Evolutionary conservation across 1,140 invertebrate genomes (phyloP).

Genomic region (Drosophila ironensis): DNA sequence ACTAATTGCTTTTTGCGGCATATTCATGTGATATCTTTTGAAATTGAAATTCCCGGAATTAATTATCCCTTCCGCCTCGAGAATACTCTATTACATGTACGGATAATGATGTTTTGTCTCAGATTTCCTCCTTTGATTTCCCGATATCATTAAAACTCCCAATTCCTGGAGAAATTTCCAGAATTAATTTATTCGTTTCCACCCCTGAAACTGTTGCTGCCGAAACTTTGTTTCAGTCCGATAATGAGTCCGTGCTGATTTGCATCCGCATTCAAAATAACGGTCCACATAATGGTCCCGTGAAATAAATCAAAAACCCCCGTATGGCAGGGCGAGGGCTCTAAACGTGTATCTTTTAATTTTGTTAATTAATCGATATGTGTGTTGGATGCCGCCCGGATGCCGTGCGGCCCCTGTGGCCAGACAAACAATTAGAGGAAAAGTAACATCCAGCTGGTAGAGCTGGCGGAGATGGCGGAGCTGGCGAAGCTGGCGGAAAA

Average conservation of each 20-base stretch:
- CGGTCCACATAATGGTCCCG: constrained; percentile 13
- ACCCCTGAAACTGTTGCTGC: background rate
- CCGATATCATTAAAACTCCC: background rate
- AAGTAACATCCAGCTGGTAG: constrained; percentile 28
- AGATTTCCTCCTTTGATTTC: background rate
- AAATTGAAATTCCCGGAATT: background rate
- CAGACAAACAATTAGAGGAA: constrained; percentile 72
- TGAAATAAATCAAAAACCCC: constrained; percentile 54
- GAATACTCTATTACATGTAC: background rate
- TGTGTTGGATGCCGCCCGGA: constrained; percentile 2
- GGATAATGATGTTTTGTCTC: background rate
- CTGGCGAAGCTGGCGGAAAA: no score
- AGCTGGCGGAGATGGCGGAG: no score
- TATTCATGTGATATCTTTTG: background rate
- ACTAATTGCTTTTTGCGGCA: background rate
- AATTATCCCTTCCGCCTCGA: background rate
- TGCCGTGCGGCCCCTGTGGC: constrained; percentile 26
- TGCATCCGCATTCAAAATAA: constrained; percentile 25
- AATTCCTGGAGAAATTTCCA: background rate
- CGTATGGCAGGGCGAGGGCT: constrained; percentile 1
- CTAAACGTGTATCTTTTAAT: constrained; percentile 74
- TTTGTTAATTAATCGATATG: constrained; percentile 73
- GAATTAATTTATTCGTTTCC: constrained; percentile 28
- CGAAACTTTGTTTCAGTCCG: background rate
- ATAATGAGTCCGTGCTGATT: constrained; percentile 19